phyloP scores from a whole-genome alignment of 2,113 vertebrate species.

The Zapornia atra region DNA sequence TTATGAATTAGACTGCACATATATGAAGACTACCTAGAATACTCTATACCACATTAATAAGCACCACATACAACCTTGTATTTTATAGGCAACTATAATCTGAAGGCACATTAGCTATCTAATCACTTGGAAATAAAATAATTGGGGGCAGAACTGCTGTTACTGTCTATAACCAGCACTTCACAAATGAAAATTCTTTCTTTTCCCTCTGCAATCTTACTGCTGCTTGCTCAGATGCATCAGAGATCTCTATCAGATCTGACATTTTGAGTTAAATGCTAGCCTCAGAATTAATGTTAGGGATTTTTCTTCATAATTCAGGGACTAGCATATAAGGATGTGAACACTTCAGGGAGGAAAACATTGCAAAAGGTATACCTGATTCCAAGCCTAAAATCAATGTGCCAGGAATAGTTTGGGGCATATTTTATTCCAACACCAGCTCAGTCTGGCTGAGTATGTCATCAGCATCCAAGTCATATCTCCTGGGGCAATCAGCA shows the following conservation, averaged over 20 bases:
- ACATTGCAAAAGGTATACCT: neutral
- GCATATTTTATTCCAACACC: neutral
- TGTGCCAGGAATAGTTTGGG: constrained; percentile 7
- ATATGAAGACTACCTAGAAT: neutral
- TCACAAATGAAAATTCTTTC: neutral
- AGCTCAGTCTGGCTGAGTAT: neutral
- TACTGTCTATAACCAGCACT: neutral
- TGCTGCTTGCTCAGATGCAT: neutral
- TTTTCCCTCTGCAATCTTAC: neutral
- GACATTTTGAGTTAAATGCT: neutral
- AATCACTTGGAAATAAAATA: neutral
- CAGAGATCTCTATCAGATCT: neutral
- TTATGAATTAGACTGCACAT: neutral
- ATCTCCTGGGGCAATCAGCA: constrained; percentile 10
- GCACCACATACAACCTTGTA: neutral
- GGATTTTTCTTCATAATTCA: neutral
- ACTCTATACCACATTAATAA: neutral
- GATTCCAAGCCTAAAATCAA: neutral
- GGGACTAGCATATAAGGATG: neutral
- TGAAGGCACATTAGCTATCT: neutral
- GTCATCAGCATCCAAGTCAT: neutral
- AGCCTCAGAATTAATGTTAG: neutral
- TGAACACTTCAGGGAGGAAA: neutral
- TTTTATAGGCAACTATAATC: neutral
- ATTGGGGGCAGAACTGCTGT: neutral